Conservation (phyloP, 2,888 invertebrate genomes). For the Sinelater perroti region DNA sequence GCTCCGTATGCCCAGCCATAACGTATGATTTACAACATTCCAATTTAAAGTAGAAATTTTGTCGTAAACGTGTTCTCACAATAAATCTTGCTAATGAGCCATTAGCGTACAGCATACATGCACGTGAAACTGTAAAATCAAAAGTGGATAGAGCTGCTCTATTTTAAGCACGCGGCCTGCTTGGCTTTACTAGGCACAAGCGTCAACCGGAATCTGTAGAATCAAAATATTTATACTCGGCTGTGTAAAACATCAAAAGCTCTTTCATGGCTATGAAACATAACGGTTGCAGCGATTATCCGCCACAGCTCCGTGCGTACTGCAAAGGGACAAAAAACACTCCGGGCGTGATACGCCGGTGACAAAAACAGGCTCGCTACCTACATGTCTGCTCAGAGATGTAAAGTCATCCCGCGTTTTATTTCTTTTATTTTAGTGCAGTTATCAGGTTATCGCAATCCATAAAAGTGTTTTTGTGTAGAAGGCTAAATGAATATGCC, state of each 20-base stretch:
- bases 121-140: constrained; percentile 12
- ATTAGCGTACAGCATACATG: not conserved
- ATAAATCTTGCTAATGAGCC: not conserved
- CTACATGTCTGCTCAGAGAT: constrained; percentile 19
- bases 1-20: no score
- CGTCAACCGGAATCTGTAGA: constrained; percentile 17
- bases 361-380: constrained; percentile 16
- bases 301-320: constrained; percentile 21
- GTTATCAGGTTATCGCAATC: no score
- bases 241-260: constrained; percentile 33
- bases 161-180: constrained; percentile 9
- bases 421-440: constrained; percentile 18
- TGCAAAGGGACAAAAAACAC: constrained; percentile 29
- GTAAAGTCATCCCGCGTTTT: constrained; percentile 16
- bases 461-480: no score
- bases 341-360: constrained; percentile 17
- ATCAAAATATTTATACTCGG: constrained; percentile 27
- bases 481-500: no score
- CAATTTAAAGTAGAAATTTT: no score
- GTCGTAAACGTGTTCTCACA: not conserved
- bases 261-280: constrained; percentile 27
- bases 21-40: no score
- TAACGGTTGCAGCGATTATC: constrained; percentile 27
- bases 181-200: constrained; percentile 8
- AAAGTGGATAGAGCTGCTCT: constrained; percentile 13